Evolutionary conservation across 2,888 invertebrate genomes (phyloP).

Genomic region (Epistrophe grossulariae): DNA sequence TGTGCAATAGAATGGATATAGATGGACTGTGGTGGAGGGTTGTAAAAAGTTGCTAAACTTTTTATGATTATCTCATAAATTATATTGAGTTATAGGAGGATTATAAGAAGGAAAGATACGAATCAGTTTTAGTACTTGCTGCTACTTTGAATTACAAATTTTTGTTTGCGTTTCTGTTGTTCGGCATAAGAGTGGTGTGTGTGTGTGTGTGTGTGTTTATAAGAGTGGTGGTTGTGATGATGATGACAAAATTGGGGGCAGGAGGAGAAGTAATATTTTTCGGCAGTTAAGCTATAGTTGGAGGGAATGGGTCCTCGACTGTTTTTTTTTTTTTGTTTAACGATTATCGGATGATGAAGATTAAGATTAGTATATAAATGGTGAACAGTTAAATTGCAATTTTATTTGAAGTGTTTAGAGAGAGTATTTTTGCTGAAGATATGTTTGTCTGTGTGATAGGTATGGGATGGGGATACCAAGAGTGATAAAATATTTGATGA

Average conservation of each 20-base stretch:
- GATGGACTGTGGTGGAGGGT: slow-evolving; percentile 32
- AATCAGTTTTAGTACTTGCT: slow-evolving; percentile 68
- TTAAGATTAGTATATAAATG: slow-evolving; percentile 57
- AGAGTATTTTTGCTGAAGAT: not conserved
- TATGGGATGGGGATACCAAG: not conserved
- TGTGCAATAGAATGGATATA: not conserved
- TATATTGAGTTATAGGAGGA: slow-evolving; percentile 70
- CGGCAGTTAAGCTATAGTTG: slow-evolving; percentile 27
- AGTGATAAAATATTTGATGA: slow-evolving; percentile 38
- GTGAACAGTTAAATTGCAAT: slow-evolving; percentile 61
- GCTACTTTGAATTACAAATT: slow-evolving; percentile 74
- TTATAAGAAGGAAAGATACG: slow-evolving; percentile 68
- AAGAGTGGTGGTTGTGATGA: not conserved
- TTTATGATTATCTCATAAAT: slow-evolving; percentile 73
- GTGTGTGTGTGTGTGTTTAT: not conserved
- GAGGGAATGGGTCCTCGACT: slow-evolving; percentile 33
- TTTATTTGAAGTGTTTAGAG: slow-evolving; percentile 70
- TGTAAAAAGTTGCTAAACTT: slow-evolving; percentile 73
- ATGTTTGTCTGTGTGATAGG: not conserved
- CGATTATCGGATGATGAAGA: slow-evolving; percentile 71
- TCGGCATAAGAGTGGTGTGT: too few relatives aligned
- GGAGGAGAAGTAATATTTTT: slow-evolving; percentile 3
- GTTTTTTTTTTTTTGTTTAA: slow-evolving; percentile 46
- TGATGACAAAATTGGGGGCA: not conserved
- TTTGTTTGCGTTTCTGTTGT: slow-evolving; percentile 41